Conservation (phyloP, 2,888 invertebrate genomes). For the Chrysina gloriosa region DNA sequence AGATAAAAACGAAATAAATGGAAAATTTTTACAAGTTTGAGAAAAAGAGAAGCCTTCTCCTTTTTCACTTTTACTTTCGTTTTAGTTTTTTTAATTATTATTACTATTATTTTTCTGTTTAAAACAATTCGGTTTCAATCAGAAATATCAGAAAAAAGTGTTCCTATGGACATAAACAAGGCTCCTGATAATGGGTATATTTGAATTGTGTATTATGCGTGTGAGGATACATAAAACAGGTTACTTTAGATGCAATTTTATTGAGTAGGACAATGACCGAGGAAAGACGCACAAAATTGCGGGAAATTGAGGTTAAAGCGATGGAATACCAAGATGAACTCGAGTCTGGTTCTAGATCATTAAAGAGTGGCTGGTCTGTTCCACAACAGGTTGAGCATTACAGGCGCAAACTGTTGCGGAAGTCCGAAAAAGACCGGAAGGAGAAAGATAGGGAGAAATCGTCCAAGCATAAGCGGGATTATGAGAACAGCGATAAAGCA, state of each 20-base stretch:
- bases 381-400: constrained; percentile 91
- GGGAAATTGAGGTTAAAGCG: constrained; percentile 96
- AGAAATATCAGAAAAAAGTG: constrained; percentile 6
- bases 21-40: not conserved
- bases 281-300: constrained; percentile 78
- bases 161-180: constrained; percentile 5
- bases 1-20: constrained; percentile 4
- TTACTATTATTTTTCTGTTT: not conserved
- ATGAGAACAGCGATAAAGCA: constrained; percentile 59
- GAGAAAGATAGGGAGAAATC: constrained; percentile 57
- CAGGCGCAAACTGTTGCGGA: constrained; percentile 86
- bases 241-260: constrained; percentile 43
- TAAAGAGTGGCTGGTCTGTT: constrained; percentile 80
- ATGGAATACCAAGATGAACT: constrained; percentile 96
- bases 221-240: constrained; percentile 17
- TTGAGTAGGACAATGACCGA: constrained; percentile 70
- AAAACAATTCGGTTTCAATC: too few relatives aligned
- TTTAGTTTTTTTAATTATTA: not conserved
- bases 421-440: constrained; percentile 66
- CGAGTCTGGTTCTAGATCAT: constrained; percentile 82
- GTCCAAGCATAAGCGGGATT: constrained; percentile 60
- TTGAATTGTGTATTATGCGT: constrained; percentile 30
- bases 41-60: not conserved
- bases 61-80: not conserved
- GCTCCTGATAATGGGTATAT: constrained; percentile 15